These are phyloP conservation scores for Trachelus iudaicus DNA, from an alignment of 2,888 invertebrate species.

Conservation along the genomic window DNA sequence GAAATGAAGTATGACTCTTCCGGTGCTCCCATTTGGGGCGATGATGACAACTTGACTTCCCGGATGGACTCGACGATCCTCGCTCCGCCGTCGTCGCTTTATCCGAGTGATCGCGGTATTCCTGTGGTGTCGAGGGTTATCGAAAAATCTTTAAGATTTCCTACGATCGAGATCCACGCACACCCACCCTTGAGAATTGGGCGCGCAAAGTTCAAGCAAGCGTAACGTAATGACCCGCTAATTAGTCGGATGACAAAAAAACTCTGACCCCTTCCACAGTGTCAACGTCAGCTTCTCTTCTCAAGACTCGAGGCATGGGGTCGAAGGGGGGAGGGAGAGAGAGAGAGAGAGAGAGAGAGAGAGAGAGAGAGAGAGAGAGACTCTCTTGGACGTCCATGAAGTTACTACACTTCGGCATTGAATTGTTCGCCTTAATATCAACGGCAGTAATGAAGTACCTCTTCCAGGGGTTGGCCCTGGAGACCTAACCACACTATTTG, in stretches of 20 bases:
- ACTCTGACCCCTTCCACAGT: not conserved
- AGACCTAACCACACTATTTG: conserved; percentile 28
- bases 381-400: not conserved
- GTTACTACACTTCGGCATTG: not conserved
- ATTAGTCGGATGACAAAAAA: not conserved
- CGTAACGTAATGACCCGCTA: not conserved
- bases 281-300: not conserved
- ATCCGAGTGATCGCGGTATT: not conserved
- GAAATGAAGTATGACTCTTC: conserved; percentile 6
- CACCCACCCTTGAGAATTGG: not conserved
- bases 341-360: not conserved
- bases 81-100: not conserved
- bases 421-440: conserved; percentile 2
- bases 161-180: not conserved
- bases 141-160: not conserved
- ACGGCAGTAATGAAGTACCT: conserved; percentile 37
- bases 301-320: not conserved
- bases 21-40: not conserved
- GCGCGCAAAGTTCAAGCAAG: not conserved
- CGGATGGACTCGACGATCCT: not conserved
- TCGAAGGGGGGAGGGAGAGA: not conserved
- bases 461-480: conserved; percentile 40
- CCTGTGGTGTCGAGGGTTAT: not conserved
- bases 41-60: not conserved
- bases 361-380: not conserved